A percentile compares a stretch with the other conserved stretches of the same genome.
Evolutionary conservation across 2,113 vertebrate species (phyloP).

Genomic region (Hippocampus abdominalis): DNA sequence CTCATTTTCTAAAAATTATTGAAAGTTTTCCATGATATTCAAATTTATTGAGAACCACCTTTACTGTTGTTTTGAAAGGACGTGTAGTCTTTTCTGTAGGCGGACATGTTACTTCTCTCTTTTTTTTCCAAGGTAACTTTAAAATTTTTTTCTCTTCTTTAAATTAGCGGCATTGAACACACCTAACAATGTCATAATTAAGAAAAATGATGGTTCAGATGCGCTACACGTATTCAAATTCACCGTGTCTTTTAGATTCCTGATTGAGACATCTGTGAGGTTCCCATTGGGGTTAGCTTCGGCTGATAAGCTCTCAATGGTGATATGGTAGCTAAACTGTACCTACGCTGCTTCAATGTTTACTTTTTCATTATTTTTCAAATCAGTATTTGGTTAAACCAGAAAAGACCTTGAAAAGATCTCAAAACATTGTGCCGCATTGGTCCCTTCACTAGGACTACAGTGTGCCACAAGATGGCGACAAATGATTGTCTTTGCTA

Average conservation of each 20-base stretch:
- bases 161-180: too few species aligned
- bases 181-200: too few species aligned
- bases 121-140: too few species aligned
- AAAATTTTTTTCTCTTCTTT: too few species aligned
- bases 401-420: not conserved
- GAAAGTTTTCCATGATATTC: not conserved
- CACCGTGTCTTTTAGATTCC: not conserved
- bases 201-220: too few species aligned
- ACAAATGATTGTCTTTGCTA: constrained; percentile 29
- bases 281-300: not conserved
- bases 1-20: too few species aligned
- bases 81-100: not conserved
- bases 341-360: not conserved
- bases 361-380: not conserved
- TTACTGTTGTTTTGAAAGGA: too few species aligned
- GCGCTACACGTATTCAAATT: too few species aligned
- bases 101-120: not conserved
- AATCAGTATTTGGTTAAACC: not conserved
- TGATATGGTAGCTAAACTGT: not conserved
- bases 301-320: not conserved
- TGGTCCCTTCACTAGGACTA: not conserved
- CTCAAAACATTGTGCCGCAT: too few species aligned
- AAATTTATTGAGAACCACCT: too few species aligned
- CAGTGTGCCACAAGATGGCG: constrained; percentile 56
- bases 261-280: not conserved